phyloP scores from a whole-genome alignment of 2,113 vertebrate species.

The Eolophus roseicapilla region DNA sequence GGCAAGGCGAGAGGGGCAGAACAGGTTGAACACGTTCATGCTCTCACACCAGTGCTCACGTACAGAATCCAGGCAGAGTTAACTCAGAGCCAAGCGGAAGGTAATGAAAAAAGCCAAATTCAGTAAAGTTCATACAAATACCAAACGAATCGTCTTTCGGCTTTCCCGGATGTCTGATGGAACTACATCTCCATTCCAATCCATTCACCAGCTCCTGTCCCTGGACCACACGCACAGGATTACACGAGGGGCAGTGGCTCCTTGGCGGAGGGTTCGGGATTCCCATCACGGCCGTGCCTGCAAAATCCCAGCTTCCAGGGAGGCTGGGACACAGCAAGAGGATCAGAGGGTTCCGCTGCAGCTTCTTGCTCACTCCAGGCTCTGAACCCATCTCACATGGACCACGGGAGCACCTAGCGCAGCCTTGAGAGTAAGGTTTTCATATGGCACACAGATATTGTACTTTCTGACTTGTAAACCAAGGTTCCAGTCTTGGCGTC shows the following conservation, averaged over 20 bases:
- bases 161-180: not conserved
- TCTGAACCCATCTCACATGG: not conserved
- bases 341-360: not conserved
- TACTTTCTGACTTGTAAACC: not conserved
- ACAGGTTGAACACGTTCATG: not conserved
- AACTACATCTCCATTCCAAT: not conserved
- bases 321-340: not conserved
- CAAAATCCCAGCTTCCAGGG: not conserved
- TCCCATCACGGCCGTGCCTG: not conserved
- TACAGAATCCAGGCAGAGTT: not conserved
- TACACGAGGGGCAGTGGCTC: not conserved
- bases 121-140: not conserved
- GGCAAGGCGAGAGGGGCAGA: not conserved
- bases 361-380: not conserved
- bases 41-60: not conserved
- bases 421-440: not conserved
- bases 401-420: not conserved
- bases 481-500: not conserved
- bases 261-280: not conserved
- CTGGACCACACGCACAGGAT: not conserved
- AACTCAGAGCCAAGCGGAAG: conserved; percentile 54
- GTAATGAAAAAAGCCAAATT: conserved; percentile 22
- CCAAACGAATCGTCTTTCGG: not conserved
- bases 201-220: not conserved
- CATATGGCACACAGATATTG: conserved; percentile 28